Evolutionary conservation across 2,797 vertebrate genomes (phyloP).

Genomic region (Mormyrus hasselquistii): DNA sequence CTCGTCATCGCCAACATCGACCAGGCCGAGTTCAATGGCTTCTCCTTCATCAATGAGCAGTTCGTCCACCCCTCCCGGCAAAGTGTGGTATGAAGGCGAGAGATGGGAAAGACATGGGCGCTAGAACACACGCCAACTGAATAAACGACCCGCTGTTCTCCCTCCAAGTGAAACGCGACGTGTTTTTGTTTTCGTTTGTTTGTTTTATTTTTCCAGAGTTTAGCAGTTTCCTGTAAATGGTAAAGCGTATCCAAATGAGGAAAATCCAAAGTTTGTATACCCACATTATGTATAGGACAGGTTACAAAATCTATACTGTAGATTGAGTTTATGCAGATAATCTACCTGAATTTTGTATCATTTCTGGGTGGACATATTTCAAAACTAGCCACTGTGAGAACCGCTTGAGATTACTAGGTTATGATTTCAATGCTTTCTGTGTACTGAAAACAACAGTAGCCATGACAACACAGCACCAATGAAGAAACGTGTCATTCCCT

Average conservation of each 20-base stretch:
- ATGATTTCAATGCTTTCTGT: slow-evolving; percentile 28
- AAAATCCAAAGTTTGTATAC: slow-evolving; percentile 40
- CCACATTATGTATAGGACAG: slow-evolving; percentile 21
- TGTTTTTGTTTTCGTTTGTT: slow-evolving; percentile 14
- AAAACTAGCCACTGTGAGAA: slow-evolving; percentile 26
- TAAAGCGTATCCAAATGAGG: not conserved
- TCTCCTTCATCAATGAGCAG: slow-evolving; percentile 89
- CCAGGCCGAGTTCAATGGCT: slow-evolving; percentile 93
- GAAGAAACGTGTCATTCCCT: slow-evolving; percentile 35
- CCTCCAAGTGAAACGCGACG: slow-evolving; percentile 23
- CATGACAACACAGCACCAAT: slow-evolving; percentile 14
- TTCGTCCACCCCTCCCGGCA: slow-evolving; percentile 78
- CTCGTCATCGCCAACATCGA: slow-evolving; percentile 97
- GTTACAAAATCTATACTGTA: slow-evolving; percentile 13
- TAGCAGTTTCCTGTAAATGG: slow-evolving; percentile 28
- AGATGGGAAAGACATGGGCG: not conserved
- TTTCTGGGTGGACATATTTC: slow-evolving; percentile 17
- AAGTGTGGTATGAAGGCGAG: slow-evolving; percentile 74
- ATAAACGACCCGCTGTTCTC: slow-evolving; percentile 31
- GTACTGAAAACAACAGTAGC: slow-evolving; percentile 21
- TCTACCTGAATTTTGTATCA: not conserved
- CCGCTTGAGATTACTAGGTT: slow-evolving; percentile 16
- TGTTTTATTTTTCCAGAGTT: slow-evolving; percentile 38
- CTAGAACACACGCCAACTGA: slow-evolving; percentile 32
- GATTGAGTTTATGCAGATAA: slow-evolving; percentile 1